Evolutionary conservation across 37 sponge, comb jelly and placozoan species (phyloP).

Genomic region (Axinella damicornis): DNA sequence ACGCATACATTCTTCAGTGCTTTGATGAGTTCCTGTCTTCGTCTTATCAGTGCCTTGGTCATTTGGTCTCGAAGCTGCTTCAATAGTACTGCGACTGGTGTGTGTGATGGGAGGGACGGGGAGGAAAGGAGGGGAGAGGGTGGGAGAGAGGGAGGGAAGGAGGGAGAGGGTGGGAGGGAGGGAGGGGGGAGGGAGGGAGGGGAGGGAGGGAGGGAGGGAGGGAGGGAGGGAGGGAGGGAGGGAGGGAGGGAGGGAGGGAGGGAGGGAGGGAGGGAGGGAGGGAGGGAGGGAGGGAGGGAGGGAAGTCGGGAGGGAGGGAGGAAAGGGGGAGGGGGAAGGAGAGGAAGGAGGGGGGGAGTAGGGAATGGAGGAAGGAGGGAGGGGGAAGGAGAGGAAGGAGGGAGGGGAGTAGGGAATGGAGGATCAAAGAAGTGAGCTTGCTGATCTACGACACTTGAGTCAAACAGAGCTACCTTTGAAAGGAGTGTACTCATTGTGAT

Average conservation of each 20-base stretch:
- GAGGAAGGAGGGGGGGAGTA: neutral
- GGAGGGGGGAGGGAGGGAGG: too few species aligned
- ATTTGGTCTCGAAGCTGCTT: slow-evolving; percentile 65
- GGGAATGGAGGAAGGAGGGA: too few species aligned
- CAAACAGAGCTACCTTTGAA: too few species aligned
- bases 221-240: neutral
- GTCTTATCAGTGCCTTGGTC: slow-evolving; percentile 49
- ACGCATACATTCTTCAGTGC: slow-evolving; percentile 50
- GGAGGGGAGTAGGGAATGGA: too few species aligned
- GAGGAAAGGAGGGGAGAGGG: neutral
- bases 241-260: too few species aligned
- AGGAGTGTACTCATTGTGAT: too few species aligned
- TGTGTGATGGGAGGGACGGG: neutral
- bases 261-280: too few species aligned
- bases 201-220: too few species aligned
- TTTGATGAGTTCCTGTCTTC: slow-evolving; percentile 62
- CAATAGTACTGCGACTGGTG: slow-evolving; percentile 54
- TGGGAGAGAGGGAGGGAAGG: neutral
- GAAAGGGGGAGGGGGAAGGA: neutral
- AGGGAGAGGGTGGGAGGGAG: too few species aligned
- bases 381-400: neutral
- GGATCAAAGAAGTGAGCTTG: too few species aligned
- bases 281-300: too few species aligned
- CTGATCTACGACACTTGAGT: too few species aligned
- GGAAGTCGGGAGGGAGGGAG: neutral